phyloP scores from a whole-genome alignment of 2,113 vertebrate species.

The Camarhynchus parvulus region DNA sequence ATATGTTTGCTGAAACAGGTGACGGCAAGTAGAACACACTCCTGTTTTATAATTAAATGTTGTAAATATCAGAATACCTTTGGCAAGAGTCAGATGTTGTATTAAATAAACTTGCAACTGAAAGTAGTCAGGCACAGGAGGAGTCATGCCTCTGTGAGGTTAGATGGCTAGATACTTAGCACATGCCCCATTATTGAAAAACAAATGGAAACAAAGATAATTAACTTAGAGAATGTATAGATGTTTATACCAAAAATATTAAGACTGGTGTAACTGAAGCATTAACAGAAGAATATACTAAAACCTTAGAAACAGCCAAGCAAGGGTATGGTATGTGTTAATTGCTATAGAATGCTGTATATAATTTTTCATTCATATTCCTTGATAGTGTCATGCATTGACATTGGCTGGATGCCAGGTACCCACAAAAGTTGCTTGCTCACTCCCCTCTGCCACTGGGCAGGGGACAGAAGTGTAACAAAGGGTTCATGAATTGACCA shows the following conservation, averaged over 20 bases:
- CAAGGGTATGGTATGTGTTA: not conserved
- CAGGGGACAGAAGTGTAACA: not conserved
- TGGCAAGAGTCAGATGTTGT: not conserved
- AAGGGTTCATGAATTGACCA: not conserved
- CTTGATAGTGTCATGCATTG: not conserved
- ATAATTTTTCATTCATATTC: not conserved
- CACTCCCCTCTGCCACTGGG: not conserved
- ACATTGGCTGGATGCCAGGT: not conserved
- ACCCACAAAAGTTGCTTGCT: not conserved
- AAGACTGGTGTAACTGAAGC: not conserved
- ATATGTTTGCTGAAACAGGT: not conserved
- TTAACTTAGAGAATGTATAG: not conserved
- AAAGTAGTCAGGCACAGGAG: not conserved
- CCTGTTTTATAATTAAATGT: not conserved
- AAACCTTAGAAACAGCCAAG: not conserved
- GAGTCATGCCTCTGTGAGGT: not conserved
- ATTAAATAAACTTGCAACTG: not conserved
- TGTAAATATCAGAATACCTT: not conserved
- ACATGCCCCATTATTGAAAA: not conserved
- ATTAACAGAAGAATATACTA: not conserved
- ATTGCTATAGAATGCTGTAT: not conserved
- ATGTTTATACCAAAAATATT: not conserved
- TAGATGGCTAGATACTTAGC: not conserved
- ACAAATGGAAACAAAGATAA: not conserved
- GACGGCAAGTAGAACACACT: not conserved